Percentiles rank a stretch among this genome's conserved stretches.
Evolutionary conservation across 1,140 invertebrate genomes (phyloP).

Genomic region (Acyrthosiphon pisum): DNA sequence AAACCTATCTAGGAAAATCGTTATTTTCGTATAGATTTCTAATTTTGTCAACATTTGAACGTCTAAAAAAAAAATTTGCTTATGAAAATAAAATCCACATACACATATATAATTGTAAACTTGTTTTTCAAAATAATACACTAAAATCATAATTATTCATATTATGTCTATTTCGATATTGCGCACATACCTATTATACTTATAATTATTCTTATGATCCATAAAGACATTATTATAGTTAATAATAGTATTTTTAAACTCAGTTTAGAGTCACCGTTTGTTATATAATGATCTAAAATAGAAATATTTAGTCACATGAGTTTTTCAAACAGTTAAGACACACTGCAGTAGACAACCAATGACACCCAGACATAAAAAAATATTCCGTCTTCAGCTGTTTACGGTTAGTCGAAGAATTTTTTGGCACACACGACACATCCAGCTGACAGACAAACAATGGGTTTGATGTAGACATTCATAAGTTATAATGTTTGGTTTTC

Average conservation of each 20-base stretch:
- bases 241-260: conserved; percentile 16
- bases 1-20: too few relatives aligned
- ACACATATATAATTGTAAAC: neutral
- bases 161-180: neutral
- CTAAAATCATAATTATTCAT: neutral
- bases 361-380: conserved; percentile 49
- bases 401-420: conserved; percentile 34
- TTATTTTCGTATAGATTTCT: neutral
- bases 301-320: conserved; percentile 31
- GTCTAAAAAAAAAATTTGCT: neutral
- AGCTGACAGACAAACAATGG: conserved; percentile 28
- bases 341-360: neutral
- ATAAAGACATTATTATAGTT: conserved; percentile 6
- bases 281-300: neutral
- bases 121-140: neutral
- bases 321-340: neutral
- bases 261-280: neutral
- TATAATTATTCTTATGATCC: neutral
- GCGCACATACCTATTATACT: neutral
- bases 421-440: conserved; percentile 17
- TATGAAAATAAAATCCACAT: neutral
- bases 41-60: neutral
- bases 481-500: conserved; percentile 15
- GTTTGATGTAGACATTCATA: conserved; percentile 28
- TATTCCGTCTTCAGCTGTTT: conserved; percentile 47